phyloP scores from a whole-genome alignment of 35 echinoderm and acorn worm genomes.

The Anneissia japonica region DNA sequence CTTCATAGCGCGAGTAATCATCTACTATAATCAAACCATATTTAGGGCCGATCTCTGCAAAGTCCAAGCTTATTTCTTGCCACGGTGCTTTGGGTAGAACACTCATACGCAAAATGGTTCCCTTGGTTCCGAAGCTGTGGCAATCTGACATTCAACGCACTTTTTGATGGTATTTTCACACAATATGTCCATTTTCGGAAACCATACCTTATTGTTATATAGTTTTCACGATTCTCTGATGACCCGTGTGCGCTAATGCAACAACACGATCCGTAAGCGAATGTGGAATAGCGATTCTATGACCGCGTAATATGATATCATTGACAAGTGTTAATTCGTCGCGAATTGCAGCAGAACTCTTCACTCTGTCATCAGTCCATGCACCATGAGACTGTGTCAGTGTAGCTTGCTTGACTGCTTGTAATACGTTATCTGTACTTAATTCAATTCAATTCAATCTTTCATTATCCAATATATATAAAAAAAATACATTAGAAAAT shows the following conservation, averaged over 20 bases:
- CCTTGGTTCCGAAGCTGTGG: neutral
- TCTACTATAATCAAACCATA: constrained; percentile 4
- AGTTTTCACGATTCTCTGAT: constrained; percentile 66
- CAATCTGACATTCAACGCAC: constrained; percentile 54
- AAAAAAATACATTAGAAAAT: too few relatives aligned
- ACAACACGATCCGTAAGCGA: neutral
- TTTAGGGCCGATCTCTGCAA: neutral
- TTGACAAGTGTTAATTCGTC: neutral
- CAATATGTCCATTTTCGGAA: constrained; percentile 42
- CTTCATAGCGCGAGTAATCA: constrained; percentile 51
- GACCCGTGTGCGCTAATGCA: constrained; percentile 15
- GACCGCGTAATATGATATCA: neutral
- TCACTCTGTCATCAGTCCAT: neutral
- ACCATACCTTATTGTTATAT: constrained; percentile 78
- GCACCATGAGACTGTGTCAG: neutral
- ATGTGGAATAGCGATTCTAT: neutral
- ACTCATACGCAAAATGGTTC: constrained; percentile 48
- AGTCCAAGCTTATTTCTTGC: constrained; percentile 61
- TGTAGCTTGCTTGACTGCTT: neutral
- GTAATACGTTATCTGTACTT: too few relatives aligned
- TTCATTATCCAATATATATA: too few relatives aligned
- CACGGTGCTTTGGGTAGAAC: constrained; percentile 33
- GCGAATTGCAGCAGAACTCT: neutral
- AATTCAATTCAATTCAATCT: too few relatives aligned
- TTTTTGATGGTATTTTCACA: constrained; percentile 30